Evolutionary conservation across 2,888 invertebrate species (phyloP), one percentile per base, ranked within the genome.

Genomic region (Hermodice carunculata): DNA sequence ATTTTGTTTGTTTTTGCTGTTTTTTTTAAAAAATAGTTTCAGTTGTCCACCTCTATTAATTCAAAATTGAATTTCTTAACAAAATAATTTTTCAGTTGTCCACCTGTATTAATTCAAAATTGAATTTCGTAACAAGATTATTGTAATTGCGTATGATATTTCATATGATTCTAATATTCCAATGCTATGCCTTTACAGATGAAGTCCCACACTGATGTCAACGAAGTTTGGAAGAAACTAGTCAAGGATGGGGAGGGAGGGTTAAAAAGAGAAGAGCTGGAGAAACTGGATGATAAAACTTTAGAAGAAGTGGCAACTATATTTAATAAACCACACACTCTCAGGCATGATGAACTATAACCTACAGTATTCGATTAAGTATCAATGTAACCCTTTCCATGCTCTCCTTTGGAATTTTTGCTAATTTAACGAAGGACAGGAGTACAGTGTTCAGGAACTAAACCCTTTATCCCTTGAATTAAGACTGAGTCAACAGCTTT

Each of bases 261-360:
- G 31, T n/a, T 80, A 2, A 63, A 73, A 29, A 67, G 78, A 43
- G 66, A 71, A 8, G 74, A 77, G 14, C 57, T 81, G 24, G 61
- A 62, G 22, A 64, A 73, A 17, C 54, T 81, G 43, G 54, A 40
- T 1, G 65, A 64, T 5, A 61, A 65, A 31, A 64, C 61, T 32
- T 67, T 81, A 43, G 51, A 72, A 29, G 57, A 66, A 32, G 53
- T 79, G 5, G 76, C 77, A 26, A 65, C 70, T 43, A 66, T 79
- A 32, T 71, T 80, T 37, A 80, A 80, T 57, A 69, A 63, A 11
- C 66, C 69, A 17, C 62, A 73, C 34, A 67, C 64, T 6, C 56
- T 64, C 42, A 53, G 65, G 2, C 69, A 64, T 24, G 76, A 75
- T 31, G 78, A 78, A 61, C 67, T 78, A 19, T 78, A 70, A 66